phyloP scores from a whole-genome alignment of 1,140 invertebrate genomes.

The Bradynema listronoti region DNA sequence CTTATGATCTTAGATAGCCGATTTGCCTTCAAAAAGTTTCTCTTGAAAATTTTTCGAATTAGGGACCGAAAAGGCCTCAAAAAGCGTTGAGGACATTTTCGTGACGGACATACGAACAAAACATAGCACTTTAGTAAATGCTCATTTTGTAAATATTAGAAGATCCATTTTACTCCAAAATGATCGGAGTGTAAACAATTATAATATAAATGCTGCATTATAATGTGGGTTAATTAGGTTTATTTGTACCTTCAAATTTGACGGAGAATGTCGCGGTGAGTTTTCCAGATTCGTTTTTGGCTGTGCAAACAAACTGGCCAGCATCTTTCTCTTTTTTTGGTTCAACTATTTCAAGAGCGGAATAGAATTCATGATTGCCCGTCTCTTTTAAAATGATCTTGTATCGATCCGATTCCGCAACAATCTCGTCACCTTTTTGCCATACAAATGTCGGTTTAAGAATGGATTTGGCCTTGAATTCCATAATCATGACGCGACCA shows the following conservation, averaged over 20 bases:
- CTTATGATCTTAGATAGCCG: too few relatives aligned
- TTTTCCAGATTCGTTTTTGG: slow-evolving; percentile 58
- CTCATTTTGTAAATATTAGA: neutral
- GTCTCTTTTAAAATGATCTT: slow-evolving; percentile 57
- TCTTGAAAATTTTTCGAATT: too few relatives aligned
- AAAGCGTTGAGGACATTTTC: too few relatives aligned
- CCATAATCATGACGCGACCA: slow-evolving; percentile 93
- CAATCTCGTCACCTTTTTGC: slow-evolving; percentile 73
- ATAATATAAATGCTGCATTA: too few relatives aligned
- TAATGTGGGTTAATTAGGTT: too few relatives aligned
- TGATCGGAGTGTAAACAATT: neutral
- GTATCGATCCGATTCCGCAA: slow-evolving; percentile 75
- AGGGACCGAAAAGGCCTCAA: too few relatives aligned
- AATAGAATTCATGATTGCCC: slow-evolving; percentile 52
- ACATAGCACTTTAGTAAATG: too few relatives aligned
- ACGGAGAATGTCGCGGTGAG: slow-evolving; percentile 57
- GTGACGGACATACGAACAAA: too few relatives aligned
- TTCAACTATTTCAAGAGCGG: slow-evolving; percentile 56
- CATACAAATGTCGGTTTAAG: slow-evolving; percentile 88
- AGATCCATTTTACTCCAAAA: neutral
- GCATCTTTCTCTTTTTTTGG: slow-evolving; percentile 58
- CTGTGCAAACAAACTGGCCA: slow-evolving; percentile 57
- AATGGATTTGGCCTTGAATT: slow-evolving; percentile 82
- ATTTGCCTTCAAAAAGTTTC: too few relatives aligned
- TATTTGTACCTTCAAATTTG: slow-evolving; percentile 53